Base-by-base conservation (phyloP, 2,888 invertebrate genomes). In the Hirudinaria manillensis region DNA sequence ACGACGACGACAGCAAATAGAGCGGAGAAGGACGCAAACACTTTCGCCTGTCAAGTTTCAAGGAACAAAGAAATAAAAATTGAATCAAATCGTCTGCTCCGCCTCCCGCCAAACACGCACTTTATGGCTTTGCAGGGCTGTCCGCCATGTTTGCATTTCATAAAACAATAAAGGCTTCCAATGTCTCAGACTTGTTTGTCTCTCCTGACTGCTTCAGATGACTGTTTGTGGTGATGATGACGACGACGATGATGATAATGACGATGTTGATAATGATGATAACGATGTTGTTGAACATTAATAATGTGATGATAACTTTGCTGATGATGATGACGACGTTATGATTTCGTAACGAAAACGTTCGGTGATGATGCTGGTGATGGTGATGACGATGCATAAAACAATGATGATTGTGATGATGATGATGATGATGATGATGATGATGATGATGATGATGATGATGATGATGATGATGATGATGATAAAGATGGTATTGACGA, bases 391-490 rank as follows among this genome's bases (percentile, higher is more conserved):
- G 53, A 53, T 21, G 53, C 13, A 16, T 53, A 53, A 16, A 21
- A 53, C 21, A 21, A 53, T 53, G 53, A 56, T 56, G 56, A 16
- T 24, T 3, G 27, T 56, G 16, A 56, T 27, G 56, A 56, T 56
- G 56, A 56, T 27, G 56, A 16, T 56, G 56, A 24, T 67, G 67
- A 24, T 67, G 67, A 34, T 67, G 29, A 34, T 67, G 67, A 67
- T 67, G 67, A 24, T 67, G 67, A 24, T 36, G 68, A 36, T 68
- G 68, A 34, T 68, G 36, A 68, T 68, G 68, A 3, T 68, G 68
- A 24, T 68, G 68, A 36, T 36, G 36, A 68, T 68, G 68, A 7
- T 68, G 68, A 34, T 68, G 68, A 36, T 68, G 68, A 34, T 68
- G 68, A 68, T 36, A 1, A 36, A 34, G 6, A 36, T 68, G 68